Base-by-base conservation (phyloP, 2,888 invertebrate species). In the Molorchus minor region DNA sequence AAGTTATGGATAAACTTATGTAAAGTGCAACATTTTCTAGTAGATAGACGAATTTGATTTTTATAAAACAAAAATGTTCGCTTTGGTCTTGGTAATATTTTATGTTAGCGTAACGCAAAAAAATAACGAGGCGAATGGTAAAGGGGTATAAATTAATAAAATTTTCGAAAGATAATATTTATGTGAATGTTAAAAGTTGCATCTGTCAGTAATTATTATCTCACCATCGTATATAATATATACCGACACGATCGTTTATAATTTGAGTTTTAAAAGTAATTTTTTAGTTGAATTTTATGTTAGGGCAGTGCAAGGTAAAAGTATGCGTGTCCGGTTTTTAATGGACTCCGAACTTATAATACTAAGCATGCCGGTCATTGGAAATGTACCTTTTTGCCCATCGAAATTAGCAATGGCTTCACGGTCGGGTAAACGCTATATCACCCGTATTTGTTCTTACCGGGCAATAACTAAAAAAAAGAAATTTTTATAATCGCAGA, bases 251-350 rank as follows among this genome's bases (percentile, higher is more conserved):
- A 49, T 38, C 49, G 38, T 49, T 36, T 49, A 38, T 49, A 49
- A 49, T 49, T 49, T 49, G 41, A 46, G 53, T 61, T 61, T n/a
- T 52, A 54, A 47, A 54, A 49, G 61, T 44, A 61, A 61, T 56
- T 61, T 64, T 33, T 61, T 57, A 58, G 55, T 53, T 58, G 62
- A 58, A 62, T 68, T 66, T 65, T 64, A 65, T 64, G 68, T 71
- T 69, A 71, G 65, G 67, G 67, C 67, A 66, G 63, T 60, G 60
- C 68, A 71, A 66, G 66, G 65, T 68, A 71, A 68, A 69, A 69
- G 70, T 71, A 66, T 70, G 64, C 65, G 61, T 65, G 67, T 65
- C 72, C 71, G 71, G 71, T 72, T 72, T 72, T 70, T 70, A 69
- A 71, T 70, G 65, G 67, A 68, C 62, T 65, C 66, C 63, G 66